Base-by-base conservation (phyloP, 23 tunicate genomes). In the Ascidia mentula region DNA sequence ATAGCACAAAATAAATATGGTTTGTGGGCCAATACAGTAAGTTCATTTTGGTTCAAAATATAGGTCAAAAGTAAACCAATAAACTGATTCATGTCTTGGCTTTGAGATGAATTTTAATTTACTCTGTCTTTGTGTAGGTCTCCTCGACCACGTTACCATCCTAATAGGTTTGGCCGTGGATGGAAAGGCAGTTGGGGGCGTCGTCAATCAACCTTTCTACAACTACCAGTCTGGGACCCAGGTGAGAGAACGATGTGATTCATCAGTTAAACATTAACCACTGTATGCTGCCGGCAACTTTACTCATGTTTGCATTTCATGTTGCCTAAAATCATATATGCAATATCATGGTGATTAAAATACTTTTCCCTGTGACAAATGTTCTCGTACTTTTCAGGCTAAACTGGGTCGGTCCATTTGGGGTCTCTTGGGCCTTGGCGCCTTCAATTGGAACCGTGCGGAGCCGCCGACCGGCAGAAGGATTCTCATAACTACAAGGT, bases 341-440 rank as follows among this genome's bases (percentile, higher is more conserved):
- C 65, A 20, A 53, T n/a, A n/a, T n/a, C 7, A 53, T 6, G 24
- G 65, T 53, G 1, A 53, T 53, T 53, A 3, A 42, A 42, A n/a
- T n/a, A n/a, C 53, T 15, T 9, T 42, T 9, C 53, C 15, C 15
- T 42, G 15, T 42, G 53, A 9, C 15, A 42, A 42, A 42, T 42
- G 53, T 15, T 42, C 53, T 9, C 4, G 24, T 53, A 71, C 6
- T 30, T 77, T 45, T 32, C 73, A 80, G 82, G 81, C 81, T 7
- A 75, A 84, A 26, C 84, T 85, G 8, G 99, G 99, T 32, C 83
- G 99, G 72, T 60, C 99, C 1, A 87, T 96, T 42, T 96, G 99
- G 99, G 99, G 99, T 13, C 77, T 96, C 20, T 87, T 96, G 37
- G 99, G 99, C 31, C 70, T 96, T 31, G 99, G 99, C 0, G 96